These are phyloP conservation scores for Sebastes minor DNA, from an alignment of 2,797 vertebrate species.

Conservation along the genomic window DNA sequence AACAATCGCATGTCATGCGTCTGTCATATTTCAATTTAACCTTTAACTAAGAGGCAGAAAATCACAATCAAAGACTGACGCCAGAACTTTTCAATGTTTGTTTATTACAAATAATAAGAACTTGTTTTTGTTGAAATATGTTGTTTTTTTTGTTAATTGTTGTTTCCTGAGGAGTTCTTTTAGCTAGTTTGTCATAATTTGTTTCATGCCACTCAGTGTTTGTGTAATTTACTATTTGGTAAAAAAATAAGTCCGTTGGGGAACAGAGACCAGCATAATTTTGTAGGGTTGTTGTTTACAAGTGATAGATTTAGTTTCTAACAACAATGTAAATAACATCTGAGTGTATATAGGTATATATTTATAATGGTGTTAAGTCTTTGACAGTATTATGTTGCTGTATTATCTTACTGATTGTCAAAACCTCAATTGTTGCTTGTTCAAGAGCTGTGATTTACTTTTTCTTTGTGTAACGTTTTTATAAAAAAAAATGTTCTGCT, in stretches of 20 bases:
- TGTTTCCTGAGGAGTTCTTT: constrained; percentile 24
- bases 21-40: constrained; percentile 1
- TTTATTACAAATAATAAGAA: not conserved
- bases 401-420: constrained; percentile 23
- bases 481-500: constrained; percentile 31
- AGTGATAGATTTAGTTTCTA: constrained; percentile 17
- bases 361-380: constrained; percentile 38
- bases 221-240: constrained; percentile 16
- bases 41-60: not conserved
- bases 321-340: constrained; percentile 40
- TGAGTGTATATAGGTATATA: constrained; percentile 35
- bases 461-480: constrained; percentile 57
- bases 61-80: constrained; percentile 4
- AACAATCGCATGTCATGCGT: not conserved
- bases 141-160: not conserved
- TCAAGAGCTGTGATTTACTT: constrained; percentile 48
- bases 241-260: not conserved
- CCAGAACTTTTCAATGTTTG: not conserved
- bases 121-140: constrained; percentile 16
- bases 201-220: constrained; percentile 16
- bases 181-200: constrained; percentile 4
- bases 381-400: constrained; percentile 47
- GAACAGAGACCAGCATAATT: constrained; percentile 3
- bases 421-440: constrained; percentile 41
- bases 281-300: not conserved